phyloP scores from a whole-genome alignment of 2,888 invertebrate species.

The Oligia fasciuncula region DNA sequence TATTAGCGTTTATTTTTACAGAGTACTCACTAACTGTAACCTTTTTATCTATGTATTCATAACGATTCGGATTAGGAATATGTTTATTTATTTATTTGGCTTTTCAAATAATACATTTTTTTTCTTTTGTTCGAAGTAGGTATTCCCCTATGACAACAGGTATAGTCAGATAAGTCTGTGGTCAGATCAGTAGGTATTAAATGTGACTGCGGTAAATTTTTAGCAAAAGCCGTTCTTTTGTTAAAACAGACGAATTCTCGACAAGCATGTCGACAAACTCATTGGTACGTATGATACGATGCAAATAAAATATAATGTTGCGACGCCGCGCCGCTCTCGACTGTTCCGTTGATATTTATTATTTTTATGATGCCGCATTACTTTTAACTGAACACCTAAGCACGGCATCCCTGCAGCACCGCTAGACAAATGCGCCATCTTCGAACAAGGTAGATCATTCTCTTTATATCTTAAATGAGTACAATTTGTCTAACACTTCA shows the following conservation, averaged over 20 bases:
- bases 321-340: not conserved
- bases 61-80: not conserved
- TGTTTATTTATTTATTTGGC: too few relatives aligned
- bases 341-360: constrained; percentile 17
- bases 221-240: not conserved
- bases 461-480: not conserved
- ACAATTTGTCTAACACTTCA: constrained; percentile 27
- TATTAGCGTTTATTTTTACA: not conserved
- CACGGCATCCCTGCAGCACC: not conserved
- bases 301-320: constrained; percentile 21
- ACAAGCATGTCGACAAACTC: constrained; percentile 1
- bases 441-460: not conserved
- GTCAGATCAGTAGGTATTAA: not conserved
- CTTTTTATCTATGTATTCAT: too few relatives aligned
- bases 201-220: not conserved
- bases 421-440: constrained; percentile 3
- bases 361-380: constrained; percentile 12
- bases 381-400: constrained; percentile 15
- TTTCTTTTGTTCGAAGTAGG: not conserved
- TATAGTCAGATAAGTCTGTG: too few relatives aligned
- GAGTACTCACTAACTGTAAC: not conserved
- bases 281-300: constrained; percentile 18
- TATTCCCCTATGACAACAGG: not conserved
- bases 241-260: not conserved
- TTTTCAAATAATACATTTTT: too few relatives aligned